A percentile compares a stretch with the other conserved stretches of the same genome.
Conservation (phyloP, 2,888 invertebrate species). For the Pocota personata region DNA sequence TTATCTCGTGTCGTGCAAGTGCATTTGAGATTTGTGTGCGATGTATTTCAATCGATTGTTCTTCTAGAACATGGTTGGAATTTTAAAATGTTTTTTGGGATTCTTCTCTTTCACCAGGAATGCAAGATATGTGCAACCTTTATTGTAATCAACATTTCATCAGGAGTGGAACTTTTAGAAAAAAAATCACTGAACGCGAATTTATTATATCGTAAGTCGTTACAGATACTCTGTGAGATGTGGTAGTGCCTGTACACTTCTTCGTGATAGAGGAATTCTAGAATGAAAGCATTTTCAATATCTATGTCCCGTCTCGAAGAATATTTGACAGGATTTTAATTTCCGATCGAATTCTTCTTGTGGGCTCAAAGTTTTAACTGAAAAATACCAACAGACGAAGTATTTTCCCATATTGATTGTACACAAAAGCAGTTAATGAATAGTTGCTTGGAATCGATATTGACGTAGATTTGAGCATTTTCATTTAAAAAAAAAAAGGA, state of each 20-base stretch:
- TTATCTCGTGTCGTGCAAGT: conserved; percentile 13
- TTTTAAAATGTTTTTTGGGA: background rate
- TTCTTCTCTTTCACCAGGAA: background rate
- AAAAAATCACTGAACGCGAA: background rate
- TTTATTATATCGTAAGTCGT: background rate
- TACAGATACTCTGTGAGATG: too few species aligned
- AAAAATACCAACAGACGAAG: background rate
- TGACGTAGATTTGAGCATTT: background rate
- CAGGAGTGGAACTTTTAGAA: background rate
- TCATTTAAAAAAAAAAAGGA: background rate
- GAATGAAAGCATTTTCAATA: background rate
- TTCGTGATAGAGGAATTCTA: background rate
- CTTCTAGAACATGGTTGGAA: background rate
- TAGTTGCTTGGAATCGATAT: background rate
- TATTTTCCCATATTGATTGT: background rate
- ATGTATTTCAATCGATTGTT: background rate
- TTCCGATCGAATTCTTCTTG: conserved; percentile 1
- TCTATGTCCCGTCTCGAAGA: background rate
- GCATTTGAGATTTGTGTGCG: background rate
- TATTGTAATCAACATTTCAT: background rate
- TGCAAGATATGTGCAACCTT: background rate
- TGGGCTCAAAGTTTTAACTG: background rate
- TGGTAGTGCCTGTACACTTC: background rate
- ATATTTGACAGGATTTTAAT: conserved; percentile 24
- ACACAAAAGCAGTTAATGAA: background rate